phyloP scores from a whole-genome alignment of 2,888 invertebrate species.

The Mythimna pallens region DNA sequence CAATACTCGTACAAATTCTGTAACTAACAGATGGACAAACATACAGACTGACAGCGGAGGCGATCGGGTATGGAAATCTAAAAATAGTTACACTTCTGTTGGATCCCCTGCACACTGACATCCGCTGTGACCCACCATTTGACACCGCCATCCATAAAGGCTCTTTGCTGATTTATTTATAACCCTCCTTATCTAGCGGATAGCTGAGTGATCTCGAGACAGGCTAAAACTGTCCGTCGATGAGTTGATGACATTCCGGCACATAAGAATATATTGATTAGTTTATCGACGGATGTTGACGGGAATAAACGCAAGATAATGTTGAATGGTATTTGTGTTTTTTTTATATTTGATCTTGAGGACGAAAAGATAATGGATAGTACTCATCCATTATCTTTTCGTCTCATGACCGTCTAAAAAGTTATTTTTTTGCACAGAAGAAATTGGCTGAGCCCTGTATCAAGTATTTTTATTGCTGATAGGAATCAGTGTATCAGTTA shows the following conservation, averaged over 20 bases:
- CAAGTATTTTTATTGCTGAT: background rate
- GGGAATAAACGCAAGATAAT: slow-evolving; percentile 24
- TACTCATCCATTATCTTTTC: no score
- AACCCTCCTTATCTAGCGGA: slow-evolving; percentile 42
- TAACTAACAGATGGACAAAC: no score
- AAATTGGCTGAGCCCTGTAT: background rate
- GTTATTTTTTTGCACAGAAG: background rate
- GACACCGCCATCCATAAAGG: slow-evolving; percentile 59
- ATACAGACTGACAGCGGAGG: no score
- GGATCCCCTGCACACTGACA: background rate
- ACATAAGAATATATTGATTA: slow-evolving; percentile 27
- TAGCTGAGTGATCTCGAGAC: slow-evolving; percentile 45
- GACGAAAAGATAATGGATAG: background rate
- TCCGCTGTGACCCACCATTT: slow-evolving; percentile 59
- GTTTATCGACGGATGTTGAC: slow-evolving; percentile 20
- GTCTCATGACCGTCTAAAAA: background rate
- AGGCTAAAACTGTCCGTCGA: slow-evolving; percentile 43
- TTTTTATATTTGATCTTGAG: slow-evolving; percentile 27
- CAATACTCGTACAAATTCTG: no score
- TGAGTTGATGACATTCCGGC: slow-evolving; percentile 45
- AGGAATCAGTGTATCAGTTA: no score
- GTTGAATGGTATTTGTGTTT: background rate
- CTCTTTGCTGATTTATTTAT: slow-evolving; percentile 59
- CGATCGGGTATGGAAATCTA: no score
- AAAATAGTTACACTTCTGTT: slow-evolving; percentile 34